Percentiles rank a stretch among this genome's conserved stretches.
Conservation (phyloP, 2,113 vertebrate species). For the Agelaius phoeniceus region DNA sequence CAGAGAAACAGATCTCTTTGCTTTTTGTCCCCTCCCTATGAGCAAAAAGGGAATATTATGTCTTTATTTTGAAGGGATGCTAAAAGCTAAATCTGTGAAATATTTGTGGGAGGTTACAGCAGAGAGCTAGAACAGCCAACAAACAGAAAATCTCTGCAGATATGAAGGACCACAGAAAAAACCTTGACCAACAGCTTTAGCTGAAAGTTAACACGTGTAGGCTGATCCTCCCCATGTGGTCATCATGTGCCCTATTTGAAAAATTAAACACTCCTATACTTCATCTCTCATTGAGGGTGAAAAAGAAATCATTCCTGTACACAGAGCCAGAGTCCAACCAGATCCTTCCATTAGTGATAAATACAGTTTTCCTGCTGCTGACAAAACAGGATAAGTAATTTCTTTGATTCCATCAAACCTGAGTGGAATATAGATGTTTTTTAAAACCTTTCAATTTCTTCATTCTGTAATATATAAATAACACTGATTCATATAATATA, state of each 20-base stretch:
- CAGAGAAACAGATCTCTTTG: neutral
- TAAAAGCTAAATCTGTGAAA: neutral
- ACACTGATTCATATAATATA: neutral
- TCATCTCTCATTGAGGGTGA: neutral
- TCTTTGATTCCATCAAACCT: neutral
- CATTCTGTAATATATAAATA: neutral
- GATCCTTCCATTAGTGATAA: neutral
- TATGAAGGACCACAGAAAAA: neutral
- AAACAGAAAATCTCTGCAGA: neutral
- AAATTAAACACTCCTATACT: neutral
- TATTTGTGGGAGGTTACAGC: neutral
- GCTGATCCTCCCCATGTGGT: neutral
- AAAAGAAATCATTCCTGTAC: neutral
- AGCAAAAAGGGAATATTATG: neutral
- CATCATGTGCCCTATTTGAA: neutral
- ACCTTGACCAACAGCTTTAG: neutral
- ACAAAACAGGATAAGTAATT: neutral
- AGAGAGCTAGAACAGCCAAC: neutral
- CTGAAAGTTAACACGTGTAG: neutral
- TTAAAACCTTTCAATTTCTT: neutral
- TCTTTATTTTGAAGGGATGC: neutral
- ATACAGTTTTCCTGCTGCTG: neutral
- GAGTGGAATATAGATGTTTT: neutral
- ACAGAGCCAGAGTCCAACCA: neutral
- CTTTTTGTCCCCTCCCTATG: rapidly evolving